Evolutionary conservation across 2,113 vertebrate species (phyloP), one percentile per base, ranked within the genome.

Genomic region (Desmodus rotundus): DNA sequence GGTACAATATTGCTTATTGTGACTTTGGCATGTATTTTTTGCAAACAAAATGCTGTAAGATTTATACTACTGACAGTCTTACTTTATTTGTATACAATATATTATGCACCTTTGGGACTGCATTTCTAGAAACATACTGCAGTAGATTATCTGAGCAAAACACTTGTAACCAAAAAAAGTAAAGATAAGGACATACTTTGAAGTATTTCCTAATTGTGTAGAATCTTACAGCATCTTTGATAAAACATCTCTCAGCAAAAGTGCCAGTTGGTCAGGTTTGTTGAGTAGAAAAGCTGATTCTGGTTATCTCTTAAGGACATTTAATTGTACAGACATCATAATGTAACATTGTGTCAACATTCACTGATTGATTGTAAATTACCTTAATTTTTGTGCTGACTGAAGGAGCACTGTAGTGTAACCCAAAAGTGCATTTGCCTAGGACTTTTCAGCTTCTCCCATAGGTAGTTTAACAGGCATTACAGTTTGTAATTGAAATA

Each of bases 11-110:
- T 98, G 98, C 98, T 98, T 98, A 98, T 97, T 98, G 98, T 99
- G 98, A 98, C 98, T 98, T 98, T 95, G 96, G 98, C 98, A 98
- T 98, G 98, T 97, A 81, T 93, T 98, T 98, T 98, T 98, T 98
- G 98, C 98, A 98, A 98, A 98, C 96, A 98, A 98, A 98, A 97
- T 97, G 98, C 98, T 98, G 98, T 98, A 98, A 98, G 98, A 98
- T 98, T 98, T 98, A 97, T 98, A 98, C 97, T 97, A 97, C 96
- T 87, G 97, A 97, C 89, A 83, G 73, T 97, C 96, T 98, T 97
- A 92, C 97, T 98, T 98, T 93, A 97, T 98, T 98, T 98, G 96
- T 98, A 97, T 97, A 95, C 97, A 97, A 4, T 94, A 95, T 78
- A 93, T 17, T 94, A 91, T 97, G 90, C 98, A 97, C 82, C 93